Evolutionary conservation across 2,888 invertebrate species (phyloP), one percentile per base, ranked within the genome.

Genomic region (Amorpha juglandis): DNA sequence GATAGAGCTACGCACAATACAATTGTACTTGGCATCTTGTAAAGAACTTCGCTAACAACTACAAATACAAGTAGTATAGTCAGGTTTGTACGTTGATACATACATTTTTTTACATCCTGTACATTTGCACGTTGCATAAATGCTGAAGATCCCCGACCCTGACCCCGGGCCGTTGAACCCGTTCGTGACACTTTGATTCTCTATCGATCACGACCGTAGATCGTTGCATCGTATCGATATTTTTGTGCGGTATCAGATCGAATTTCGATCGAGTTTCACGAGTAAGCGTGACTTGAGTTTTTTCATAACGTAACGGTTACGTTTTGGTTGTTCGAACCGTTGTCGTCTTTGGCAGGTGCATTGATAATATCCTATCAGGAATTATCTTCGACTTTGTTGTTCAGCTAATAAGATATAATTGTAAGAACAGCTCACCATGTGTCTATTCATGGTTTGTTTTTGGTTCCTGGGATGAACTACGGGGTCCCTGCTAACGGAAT

Each of bases 151-250:
- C 87, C 83, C 78, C 90, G 92, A 91, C 93, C 93, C 90, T 92
- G 92, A 93, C 92, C 92, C 76, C 74, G 81, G 92, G 90, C 79
- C 89, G 81, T 84, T 78, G 86, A 91, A 87, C 91, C 83, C 82
- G 88, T 88, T 85, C 93, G 93, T 93, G 93, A 92, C 92, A 92
- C 90, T 92, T 91, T 89, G 91, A 90, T 91, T 88, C 87, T 89
- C 90, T 88, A 92, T 92, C 91, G 92, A 92, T 92, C 93, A 92
- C 92, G 93, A 93, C 91, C 79, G 73, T 73, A 78, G 83, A 90
- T 88, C 88, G 80, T 73, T 78, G 74, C 75, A 77, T 87, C 80
- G 80, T 47, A 47, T 53, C 81, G 84, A 88, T 89, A 88, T 88
- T 90, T 89, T 88, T 87, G 82, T 81, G 78, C 74, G 74, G 64